Base-by-base conservation (phyloP, 2,113 vertebrate species). In the Bufo bufo region DNA sequence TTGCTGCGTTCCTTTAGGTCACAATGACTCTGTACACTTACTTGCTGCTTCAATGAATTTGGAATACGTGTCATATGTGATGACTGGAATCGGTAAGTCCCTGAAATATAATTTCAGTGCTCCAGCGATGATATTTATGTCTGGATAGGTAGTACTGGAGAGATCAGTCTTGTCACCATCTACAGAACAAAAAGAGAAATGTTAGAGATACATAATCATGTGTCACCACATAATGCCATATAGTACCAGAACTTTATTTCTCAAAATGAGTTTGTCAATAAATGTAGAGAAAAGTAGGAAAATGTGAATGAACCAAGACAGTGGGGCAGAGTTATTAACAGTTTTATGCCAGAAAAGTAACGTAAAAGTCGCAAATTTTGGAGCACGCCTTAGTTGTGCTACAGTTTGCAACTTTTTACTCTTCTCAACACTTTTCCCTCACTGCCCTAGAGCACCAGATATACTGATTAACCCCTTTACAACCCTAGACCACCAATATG, bases 131-230 rank as follows among this genome's bases (percentile, higher is more conserved):
- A 97, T 97, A 92, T 99, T 99, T 93, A 99, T 98, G 92, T 99
- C 98, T 90, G 97, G 95, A 90, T 97, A 99, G 89, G 94, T 93
- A 90, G 74, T 94, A 91, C 95, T 96, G 92, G 97, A 97, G 92
- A 99, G 98, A 92, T 99, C 97, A 45, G 95, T 97, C 92, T 97
- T 98, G 87, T 99, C 98, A 56, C 98, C 98, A 89, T 99, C 98
- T 99, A 94, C 90, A 94, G 84, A 94, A 89, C 91, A 33, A 89
- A 92, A 10, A 75, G 91, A 52, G 33, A 89, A 88, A 90, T 89
- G 4, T 79, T 4, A 77, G 4, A 77, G 14, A 43, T 45, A 3
- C 43, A 74, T 16, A 13, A 71, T 43, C 71, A 74, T 6, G 0
- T 0, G 3, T 14, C 13, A 45, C 4, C 71, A 74, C 43, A 74